Base-by-base conservation (phyloP, 2,113 vertebrate genomes). In the Barbus barbus region DNA sequence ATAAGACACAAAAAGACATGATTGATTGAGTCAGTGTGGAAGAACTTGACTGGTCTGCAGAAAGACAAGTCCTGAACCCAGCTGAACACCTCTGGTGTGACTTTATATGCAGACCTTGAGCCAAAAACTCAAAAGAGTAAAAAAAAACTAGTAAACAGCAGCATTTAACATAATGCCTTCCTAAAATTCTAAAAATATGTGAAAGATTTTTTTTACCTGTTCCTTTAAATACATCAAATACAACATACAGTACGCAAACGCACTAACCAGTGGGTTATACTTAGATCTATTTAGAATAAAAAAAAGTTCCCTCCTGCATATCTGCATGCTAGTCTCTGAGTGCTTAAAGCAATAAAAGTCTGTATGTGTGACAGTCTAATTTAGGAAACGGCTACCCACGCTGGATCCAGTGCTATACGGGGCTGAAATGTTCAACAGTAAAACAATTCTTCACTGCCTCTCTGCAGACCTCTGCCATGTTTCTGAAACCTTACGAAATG, bases 401-500 rank as follows among this genome's bases (percentile, higher is more conserved):
- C 51, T 51, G 53, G 71, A 72, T 46, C 20, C 67, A 46, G 18
- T 83, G 48, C 80, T 82, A 69, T 18, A 53, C 24, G 26, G 22
- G 78, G 79, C 76, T 80, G 38, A 75, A 74, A 60, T 73, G 72
- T 61, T 44, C 71, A 67, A 79, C 63, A 79, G 56, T 83, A 84
- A 82, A 87, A 78, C 56, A 76, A 46, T 74, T 78, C 69, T 91
- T 89, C 90, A 86, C 86, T 83, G 75, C 85, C 87, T 89, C 85
- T 89, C 89, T 89, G 88, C 87, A 92, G 83, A n/a, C n/a, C n/a
- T n/a, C n/a, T n/a, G n/a, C n/a, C n/a, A n/a, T n/a, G n/a, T n/a
- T n/a, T n/a, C n/a, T n/a, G n/a, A n/a, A 84, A 91, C 89, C 93
- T 91, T 92, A 92, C 90, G 91, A 93, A 91, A 93, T 92, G 90